Evolutionary conservation across 2,888 invertebrate species (phyloP).

Genomic region (Trichogramma dendrolimi): DNA sequence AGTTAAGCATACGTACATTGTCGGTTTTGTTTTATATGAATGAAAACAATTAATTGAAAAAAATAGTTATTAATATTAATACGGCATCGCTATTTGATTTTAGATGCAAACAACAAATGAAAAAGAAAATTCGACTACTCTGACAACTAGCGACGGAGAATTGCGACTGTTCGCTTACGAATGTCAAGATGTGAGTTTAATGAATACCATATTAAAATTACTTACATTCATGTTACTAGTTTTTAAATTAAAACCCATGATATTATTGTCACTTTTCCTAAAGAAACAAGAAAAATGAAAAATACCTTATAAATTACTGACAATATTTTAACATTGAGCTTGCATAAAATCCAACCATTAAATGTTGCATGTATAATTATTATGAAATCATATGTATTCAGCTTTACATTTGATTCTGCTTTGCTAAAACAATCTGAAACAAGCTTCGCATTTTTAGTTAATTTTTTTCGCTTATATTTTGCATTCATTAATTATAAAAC

Average conservation of each 20-base stretch:
- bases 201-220: neutral
- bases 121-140: conserved; percentile 49
- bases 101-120: conserved; percentile 48
- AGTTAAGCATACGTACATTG: conserved; percentile 17
- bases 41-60: neutral
- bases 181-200: conserved; percentile 49
- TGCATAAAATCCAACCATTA: conserved; percentile 18
- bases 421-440: too few relatives aligned
- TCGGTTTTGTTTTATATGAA: too few relatives aligned
- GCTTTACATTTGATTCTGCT: too few relatives aligned
- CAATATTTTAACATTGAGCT: conserved; percentile 15
- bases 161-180: conserved; percentile 50
- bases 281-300: neutral
- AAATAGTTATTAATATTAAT: neutral
- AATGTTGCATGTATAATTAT: conserved; percentile 25
- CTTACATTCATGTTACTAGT: neutral
- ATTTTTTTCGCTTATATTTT: too few relatives aligned
- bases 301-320: neutral
- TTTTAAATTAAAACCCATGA: neutral
- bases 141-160: conserved; percentile 50
- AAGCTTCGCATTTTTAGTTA: too few relatives aligned
- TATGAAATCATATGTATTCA: too few relatives aligned
- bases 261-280: neutral
- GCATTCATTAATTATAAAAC: too few relatives aligned
- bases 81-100: conserved; percentile 5